Evolutionary conservation across 2,113 vertebrate genomes (phyloP).

Genomic region (Leucoraja erinaceus): DNA sequence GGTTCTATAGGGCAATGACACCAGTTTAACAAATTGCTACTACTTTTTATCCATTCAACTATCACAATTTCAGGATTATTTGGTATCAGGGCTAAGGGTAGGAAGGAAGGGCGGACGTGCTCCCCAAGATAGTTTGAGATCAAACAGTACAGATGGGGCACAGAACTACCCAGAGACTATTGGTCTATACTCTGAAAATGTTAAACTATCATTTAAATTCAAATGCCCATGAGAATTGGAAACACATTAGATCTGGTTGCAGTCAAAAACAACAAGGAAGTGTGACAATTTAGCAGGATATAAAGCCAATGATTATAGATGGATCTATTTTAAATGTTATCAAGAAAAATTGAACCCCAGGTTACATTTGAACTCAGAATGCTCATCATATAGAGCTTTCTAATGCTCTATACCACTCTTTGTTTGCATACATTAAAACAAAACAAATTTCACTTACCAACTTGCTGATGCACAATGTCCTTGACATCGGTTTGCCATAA

Average conservation of each 20-base stretch:
- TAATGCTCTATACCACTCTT: neutral
- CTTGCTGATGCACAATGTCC: neutral
- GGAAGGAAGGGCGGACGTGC: neutral
- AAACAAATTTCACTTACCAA: neutral
- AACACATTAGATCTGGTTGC: neutral
- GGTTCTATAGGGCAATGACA: too few relatives aligned
- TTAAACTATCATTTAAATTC: neutral
- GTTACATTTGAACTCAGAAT: slow-evolving; percentile 1
- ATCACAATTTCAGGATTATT: too few relatives aligned
- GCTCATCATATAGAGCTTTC: neutral
- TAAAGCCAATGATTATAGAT: neutral
- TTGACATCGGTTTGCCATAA: neutral
- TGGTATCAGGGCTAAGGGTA: neutral
- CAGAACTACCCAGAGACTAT: neutral
- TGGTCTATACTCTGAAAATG: neutral
- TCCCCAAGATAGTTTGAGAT: too few relatives aligned
- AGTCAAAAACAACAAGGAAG: neutral
- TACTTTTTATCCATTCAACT: too few relatives aligned
- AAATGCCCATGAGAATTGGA: neutral
- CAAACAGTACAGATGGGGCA: too few relatives aligned
- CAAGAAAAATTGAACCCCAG: neutral
- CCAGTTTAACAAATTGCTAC: too few relatives aligned
- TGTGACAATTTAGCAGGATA: neutral
- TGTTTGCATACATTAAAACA: neutral
- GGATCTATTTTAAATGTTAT: neutral